These are phyloP conservation scores for Dendrocopos noguchii DNA, from an alignment of 2,113 vertebrate species.

Conservation along the genomic window DNA sequence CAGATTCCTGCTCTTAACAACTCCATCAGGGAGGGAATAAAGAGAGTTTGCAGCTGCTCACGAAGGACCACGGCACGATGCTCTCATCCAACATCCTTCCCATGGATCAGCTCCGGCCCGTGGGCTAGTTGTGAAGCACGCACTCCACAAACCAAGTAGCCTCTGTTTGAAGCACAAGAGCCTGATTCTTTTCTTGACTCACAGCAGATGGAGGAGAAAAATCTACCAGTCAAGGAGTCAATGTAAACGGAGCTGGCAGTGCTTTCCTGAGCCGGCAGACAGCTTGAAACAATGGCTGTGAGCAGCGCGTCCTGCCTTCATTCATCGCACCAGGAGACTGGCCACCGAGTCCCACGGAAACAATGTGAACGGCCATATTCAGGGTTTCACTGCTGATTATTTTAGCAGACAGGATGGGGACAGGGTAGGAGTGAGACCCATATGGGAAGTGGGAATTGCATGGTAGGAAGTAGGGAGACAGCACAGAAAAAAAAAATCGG, in stretches of 20 bases:
- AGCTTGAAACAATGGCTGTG: conserved; percentile 58
- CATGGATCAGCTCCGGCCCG: not conserved
- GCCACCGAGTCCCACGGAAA: conserved; percentile 48
- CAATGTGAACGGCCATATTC: conserved; percentile 63
- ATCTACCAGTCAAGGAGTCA: conserved; percentile 3
- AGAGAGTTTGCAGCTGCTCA: not conserved
- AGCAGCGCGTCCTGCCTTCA: conserved; percentile 63
- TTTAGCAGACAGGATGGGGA: conserved; percentile 71
- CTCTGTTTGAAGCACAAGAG: not conserved
- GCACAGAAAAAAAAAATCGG: conserved; percentile 57
- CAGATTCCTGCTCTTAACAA: not conserved
- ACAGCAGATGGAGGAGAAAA: conserved; percentile 16
- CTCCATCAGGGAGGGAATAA: not conserved
- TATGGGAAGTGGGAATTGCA: conserved; percentile 67
- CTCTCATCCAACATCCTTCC: not conserved
- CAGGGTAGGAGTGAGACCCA: conserved; percentile 59
- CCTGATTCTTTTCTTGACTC: conserved; percentile 4
- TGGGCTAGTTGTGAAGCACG: not conserved
- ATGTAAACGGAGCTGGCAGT: not conserved
- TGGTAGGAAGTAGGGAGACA: conserved; percentile 69
- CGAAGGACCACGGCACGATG: not conserved
- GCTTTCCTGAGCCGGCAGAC: conserved; percentile 55
- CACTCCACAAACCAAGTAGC: not conserved
- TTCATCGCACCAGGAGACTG: conserved; percentile 60
- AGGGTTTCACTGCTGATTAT: conserved; percentile 63